A percentile compares a stretch with the other conserved stretches of the same genome.
Conservation (phyloP, 2,113 vertebrate genomes). For the Microcebus jonahi region DNA sequence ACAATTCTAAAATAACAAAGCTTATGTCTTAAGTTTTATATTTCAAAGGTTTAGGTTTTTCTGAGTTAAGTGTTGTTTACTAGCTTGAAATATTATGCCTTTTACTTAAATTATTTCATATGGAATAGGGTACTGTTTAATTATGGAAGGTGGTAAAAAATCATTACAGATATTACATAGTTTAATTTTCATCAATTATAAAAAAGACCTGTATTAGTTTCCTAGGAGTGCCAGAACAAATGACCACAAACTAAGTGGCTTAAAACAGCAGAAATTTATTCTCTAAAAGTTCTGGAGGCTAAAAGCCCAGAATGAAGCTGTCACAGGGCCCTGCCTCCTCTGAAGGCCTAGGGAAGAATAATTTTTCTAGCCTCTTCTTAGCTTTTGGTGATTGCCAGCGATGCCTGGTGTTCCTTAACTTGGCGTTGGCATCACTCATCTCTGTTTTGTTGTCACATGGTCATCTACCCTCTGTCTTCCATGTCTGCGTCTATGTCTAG, state of each 20-base stretch:
- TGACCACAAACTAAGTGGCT: neutral
- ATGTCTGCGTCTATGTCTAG: neutral
- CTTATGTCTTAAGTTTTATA: neutral
- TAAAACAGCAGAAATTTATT: neutral
- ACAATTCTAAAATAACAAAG: constrained; percentile 36
- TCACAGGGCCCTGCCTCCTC: neutral
- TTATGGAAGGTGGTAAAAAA: constrained; percentile 11
- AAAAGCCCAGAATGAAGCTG: neutral
- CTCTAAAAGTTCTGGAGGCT: neutral
- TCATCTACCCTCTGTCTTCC: neutral
- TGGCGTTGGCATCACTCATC: neutral
- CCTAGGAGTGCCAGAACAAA: neutral
- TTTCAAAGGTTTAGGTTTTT: constrained; percentile 35
- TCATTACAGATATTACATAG: neutral
- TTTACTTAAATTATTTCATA: constrained; percentile 3
- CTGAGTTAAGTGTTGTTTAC: neutral
- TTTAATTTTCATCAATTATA: constrained; percentile 27
- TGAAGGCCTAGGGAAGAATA: neutral
- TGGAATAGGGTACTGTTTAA: neutral
- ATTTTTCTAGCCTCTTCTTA: neutral
- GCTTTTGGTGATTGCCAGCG: neutral
- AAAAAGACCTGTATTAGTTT: neutral
- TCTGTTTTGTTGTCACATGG: neutral
- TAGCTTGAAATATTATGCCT: neutral
- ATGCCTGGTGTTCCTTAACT: neutral